Base-by-base conservation (phyloP, 1,140 invertebrate genomes). In the Gonatopus flavifemur region DNA sequence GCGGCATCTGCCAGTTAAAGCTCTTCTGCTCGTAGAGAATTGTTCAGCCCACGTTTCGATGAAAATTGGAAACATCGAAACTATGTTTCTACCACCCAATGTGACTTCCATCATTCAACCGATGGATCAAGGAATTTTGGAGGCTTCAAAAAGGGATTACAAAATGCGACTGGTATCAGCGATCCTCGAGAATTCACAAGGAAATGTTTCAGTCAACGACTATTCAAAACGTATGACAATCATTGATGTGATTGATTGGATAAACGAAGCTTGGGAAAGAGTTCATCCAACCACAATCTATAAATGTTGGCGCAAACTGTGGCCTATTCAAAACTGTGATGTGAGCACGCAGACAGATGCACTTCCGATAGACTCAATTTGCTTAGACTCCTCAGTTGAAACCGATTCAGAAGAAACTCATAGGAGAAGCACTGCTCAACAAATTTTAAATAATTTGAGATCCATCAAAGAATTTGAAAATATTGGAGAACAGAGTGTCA, bases 21-120 rank as follows among this genome's bases (percentile, higher is more conserved):
- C 60, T 13, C n/a, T 65, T 20, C 48, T 67, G 32, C 33, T 70
- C 5, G 49, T 69, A 24, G 62, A 67, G 44, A 70, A 69, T 62
- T 55, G 50, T 30, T 47, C 49, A 20, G 48, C 62, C 30, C 64
- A 65, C 51, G 49, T 8, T 24, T 44, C 15, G 45, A n/a, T n/a
- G n/a, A n/a, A n/a, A n/a, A n/a, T n/a, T n/a, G n/a, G n/a, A n/a
- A n/a, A n/a, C n/a, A n/a, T 75, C 6, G 66, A 59, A 37, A 35
- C 70, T 4, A 52, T 53, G 12, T 78, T 70, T 63, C 55, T 78
- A 7, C 75, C 77, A 15, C 53, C 69, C 24, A 78, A 78, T 53
- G 69, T 70, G 15, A 36, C 38, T 10, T n/a, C n/a, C n/a, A n/a
- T n/a, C n/a, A n/a, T n/a, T n/a, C n/a, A n/a, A n/a, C n/a, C n/a